Evolutionary conservation across 2,888 invertebrate species (phyloP), one percentile per base, ranked within the genome.

Genomic region (Diarsia rubi): DNA sequence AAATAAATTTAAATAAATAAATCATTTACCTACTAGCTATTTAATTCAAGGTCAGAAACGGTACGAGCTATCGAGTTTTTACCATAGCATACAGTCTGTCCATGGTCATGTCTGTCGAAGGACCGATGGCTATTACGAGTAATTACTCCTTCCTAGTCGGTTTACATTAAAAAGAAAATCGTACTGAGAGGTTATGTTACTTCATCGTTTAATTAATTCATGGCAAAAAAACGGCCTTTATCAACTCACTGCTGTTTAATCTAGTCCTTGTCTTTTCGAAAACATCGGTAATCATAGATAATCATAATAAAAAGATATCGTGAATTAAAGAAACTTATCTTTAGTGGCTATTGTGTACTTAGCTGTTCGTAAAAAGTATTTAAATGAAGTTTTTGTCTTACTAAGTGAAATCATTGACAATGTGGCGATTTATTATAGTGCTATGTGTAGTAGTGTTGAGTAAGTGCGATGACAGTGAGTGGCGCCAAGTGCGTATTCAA

Each of bases 401-500:
- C 21, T 8, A 31, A 69, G n/a, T 44, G 31, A 24, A 24, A 47
- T 21, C 14, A 44, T 49, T 21, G 8, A 73, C 37, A 44, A 79
- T 79, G 79, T 42, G 57, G 82, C 49, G 16, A n/a, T 57, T 79
- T 49, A 27, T 68, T 9, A 57, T 78, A 45, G 21, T 79, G 16
- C 44, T 82, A n/a, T 78, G 70, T 65, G 64, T 74, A 16, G 62
- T 68, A 31, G 75, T 65, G 12, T 37, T 75, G 1, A 45, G 69
- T 69, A 42, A 68, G 9, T 76, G 74, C 16, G 82, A 82, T 70
- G 79, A 78, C 3, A 73, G 68, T 69, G 78, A 84, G 37, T 88
- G 89, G 54, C 77, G 68, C 37, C 31, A 87, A 44, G 89, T 93
- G 14, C 76, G 82, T n/a, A 90, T 83, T 3, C 47, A 65, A 1